Conservation (phyloP, 2,797 vertebrate genomes). For the Gymnoscopelus microlampas region DNA sequence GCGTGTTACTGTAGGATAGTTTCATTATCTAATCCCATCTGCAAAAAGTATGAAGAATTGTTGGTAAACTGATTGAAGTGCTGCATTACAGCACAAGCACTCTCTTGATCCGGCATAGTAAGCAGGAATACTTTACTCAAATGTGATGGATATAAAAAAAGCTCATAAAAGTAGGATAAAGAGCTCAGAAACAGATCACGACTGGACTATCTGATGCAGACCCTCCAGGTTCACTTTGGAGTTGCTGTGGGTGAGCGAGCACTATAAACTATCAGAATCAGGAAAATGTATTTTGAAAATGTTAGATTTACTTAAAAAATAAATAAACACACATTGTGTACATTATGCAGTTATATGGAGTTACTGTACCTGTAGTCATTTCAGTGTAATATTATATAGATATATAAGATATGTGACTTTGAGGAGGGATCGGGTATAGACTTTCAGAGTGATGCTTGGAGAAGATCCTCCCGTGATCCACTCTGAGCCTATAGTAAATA, state of each 20-base stretch:
- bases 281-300: not conserved
- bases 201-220: not conserved
- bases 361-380: not conserved
- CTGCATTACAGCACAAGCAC: not conserved
- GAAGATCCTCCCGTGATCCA: slow-evolving; percentile 21
- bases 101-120: not conserved
- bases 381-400: not conserved
- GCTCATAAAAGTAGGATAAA: slow-evolving; percentile 3
- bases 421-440: slow-evolving; percentile 76
- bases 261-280: not conserved
- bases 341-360: not conserved
- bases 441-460: slow-evolving; percentile 65
- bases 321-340: slow-evolving; percentile 2
- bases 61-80: not conserved
- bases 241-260: not conserved
- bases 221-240: not conserved
- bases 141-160: too few relatives aligned
- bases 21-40: not conserved
- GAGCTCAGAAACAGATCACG: not conserved
- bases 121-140: too few relatives aligned
- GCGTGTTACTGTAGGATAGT: not conserved
- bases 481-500: slow-evolving; percentile 22
- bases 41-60: not conserved
- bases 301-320: not conserved
- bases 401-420: slow-evolving; percentile 25